phyloP scores from a whole-genome alignment of 2,888 invertebrate genomes.

The Pachliopta kotzebuea region DNA sequence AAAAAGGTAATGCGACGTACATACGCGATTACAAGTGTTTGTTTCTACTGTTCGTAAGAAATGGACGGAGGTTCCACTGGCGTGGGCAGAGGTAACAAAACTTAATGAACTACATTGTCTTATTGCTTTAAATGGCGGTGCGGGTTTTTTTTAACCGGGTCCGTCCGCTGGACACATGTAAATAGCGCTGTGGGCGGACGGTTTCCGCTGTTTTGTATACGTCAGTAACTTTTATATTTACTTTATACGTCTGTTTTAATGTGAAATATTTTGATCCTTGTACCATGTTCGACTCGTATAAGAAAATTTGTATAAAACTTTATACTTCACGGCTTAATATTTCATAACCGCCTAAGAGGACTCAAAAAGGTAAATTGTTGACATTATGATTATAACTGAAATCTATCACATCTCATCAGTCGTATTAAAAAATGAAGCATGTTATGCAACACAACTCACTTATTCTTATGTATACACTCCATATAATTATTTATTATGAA shows the following conservation, averaged over 20 bases:
- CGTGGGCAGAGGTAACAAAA: constrained; percentile 62
- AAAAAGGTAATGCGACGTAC: background rate
- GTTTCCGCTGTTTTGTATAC: constrained; percentile 53
- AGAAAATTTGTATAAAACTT: background rate
- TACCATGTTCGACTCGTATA: background rate
- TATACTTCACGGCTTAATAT: too few species aligned
- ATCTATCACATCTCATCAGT: too few species aligned
- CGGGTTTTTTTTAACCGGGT: constrained; percentile 57
- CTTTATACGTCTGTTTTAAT: constrained; percentile 20
- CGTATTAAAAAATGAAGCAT: too few species aligned
- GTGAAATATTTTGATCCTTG: background rate
- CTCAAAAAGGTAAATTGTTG: too few species aligned
- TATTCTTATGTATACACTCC: too few species aligned
- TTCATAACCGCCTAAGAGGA: too few species aligned
- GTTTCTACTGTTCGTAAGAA: constrained; percentile 37
- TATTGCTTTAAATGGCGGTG: constrained; percentile 70
- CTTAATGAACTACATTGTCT: constrained; percentile 76
- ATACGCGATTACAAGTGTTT: constrained; percentile 3
- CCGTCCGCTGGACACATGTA: constrained; percentile 57
- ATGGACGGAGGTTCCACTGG: constrained; percentile 42
- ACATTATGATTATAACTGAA: too few species aligned
- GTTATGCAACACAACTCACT: too few species aligned
- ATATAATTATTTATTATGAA: too few species aligned
- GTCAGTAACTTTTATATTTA: constrained; percentile 35
- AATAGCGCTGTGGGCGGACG: constrained; percentile 60